phyloP scores from a whole-genome alignment of 2,797 vertebrate genomes.

The Merluccius polli region DNA sequence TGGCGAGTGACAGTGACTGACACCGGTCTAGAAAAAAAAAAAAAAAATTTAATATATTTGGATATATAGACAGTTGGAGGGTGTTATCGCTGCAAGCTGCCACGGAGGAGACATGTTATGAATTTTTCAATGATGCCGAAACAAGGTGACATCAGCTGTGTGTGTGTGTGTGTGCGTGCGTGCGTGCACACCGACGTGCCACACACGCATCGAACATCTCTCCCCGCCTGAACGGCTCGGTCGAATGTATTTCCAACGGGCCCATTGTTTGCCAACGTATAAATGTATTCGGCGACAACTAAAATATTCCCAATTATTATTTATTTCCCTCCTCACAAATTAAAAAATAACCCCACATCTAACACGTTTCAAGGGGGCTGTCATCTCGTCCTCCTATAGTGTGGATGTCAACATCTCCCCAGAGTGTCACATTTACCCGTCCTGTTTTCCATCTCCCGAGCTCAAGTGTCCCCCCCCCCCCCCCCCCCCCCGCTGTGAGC shows the following conservation, averaged over 20 bases:
- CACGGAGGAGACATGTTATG: constrained; percentile 80
- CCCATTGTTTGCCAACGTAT: no score
- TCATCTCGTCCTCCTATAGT: not conserved
- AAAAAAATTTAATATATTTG: constrained; percentile 73
- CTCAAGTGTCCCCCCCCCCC: constrained; percentile 21
- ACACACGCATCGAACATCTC: not conserved
- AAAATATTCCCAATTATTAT: not conserved
- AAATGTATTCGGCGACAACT: not conserved
- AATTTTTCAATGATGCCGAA: constrained; percentile 59
- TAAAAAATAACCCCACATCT: not conserved
- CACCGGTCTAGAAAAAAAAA: constrained; percentile 3
- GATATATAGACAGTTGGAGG: constrained; percentile 85
- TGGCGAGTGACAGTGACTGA: constrained; percentile 74
- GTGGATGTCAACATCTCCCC: constrained; percentile 32
- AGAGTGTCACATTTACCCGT: constrained; percentile 36
- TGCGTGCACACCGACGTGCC: constrained; percentile 17
- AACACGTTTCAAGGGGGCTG: not conserved
- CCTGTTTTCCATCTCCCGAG: constrained; percentile 36
- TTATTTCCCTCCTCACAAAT: not conserved
- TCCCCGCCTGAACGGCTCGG: not conserved
- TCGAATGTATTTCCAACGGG: not conserved
- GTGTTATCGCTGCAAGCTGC: constrained; percentile 87
- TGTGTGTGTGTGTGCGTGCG: constrained; percentile 8
- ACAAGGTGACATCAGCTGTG: not conserved
- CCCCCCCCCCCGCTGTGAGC: constrained; percentile 57